phyloP scores from a whole-genome alignment of 2,888 invertebrate species.

The Ormyrus thymus region DNA sequence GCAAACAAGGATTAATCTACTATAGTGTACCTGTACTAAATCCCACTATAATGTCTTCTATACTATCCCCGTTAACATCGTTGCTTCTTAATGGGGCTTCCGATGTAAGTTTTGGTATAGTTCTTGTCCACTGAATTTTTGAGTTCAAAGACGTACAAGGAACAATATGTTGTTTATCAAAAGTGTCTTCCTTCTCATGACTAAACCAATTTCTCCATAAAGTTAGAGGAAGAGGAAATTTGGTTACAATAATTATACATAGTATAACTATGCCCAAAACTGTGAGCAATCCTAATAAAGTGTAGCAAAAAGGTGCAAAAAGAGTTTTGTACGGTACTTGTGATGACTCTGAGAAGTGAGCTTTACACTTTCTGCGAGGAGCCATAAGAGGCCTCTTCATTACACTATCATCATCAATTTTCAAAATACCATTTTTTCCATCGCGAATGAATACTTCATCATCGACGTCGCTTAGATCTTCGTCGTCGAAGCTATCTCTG shows the following conservation, averaged over 20 bases:
- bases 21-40: conserved; percentile 82
- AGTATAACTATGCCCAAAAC: conserved; percentile 79
- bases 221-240: conserved; percentile 81
- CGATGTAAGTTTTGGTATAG: conserved; percentile 82
- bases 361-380: conserved; percentile 79
- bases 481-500: conserved; percentile 83
- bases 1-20: no score
- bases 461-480: conserved; percentile 84
- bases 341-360: conserved; percentile 73
- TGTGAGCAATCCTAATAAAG: conserved; percentile 78
- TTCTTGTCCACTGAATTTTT: conserved; percentile 81
- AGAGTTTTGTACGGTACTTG: conserved; percentile 77
- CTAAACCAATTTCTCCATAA: conserved; percentile 79
- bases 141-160: conserved; percentile 80
- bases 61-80: conserved; percentile 84
- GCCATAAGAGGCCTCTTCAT: conserved; percentile 86
- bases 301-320: conserved; percentile 82
- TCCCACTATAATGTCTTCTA: conserved; percentile 85
- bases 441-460: conserved; percentile 87
- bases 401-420: conserved; percentile 82
- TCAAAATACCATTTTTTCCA: conserved; percentile 80
- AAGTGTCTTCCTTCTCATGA: conserved; percentile 41
- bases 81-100: conserved; percentile 84
- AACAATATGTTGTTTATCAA: conserved; percentile 71
- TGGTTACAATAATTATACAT: conserved; percentile 80